Evolutionary conservation across 2,797 vertebrate genomes (phyloP).

Genomic region (Lagocephalus sceleratus): DNA sequence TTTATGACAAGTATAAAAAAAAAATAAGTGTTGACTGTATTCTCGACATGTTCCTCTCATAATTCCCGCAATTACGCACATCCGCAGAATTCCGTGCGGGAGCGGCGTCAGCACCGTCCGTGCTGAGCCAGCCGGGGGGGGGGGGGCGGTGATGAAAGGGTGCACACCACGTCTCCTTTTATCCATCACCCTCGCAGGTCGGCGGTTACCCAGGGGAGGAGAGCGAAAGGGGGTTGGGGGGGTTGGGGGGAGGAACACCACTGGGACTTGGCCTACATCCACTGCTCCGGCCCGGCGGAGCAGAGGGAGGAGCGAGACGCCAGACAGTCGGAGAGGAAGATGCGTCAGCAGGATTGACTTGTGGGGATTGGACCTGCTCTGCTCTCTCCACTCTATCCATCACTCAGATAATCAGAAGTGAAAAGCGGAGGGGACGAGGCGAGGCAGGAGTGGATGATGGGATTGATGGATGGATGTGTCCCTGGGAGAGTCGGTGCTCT

Average conservation of each 20-base stretch:
- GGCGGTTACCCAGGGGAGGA: constrained; percentile 26
- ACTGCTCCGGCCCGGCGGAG: constrained; percentile 39
- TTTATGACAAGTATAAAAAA: no score
- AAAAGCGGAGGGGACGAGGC: constrained; percentile 51
- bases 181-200: constrained; percentile 45
- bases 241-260: constrained; percentile 28
- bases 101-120: constrained; percentile 4
- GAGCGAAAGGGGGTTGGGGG: not conserved
- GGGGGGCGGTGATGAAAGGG: constrained; percentile 21
- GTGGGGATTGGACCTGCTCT: constrained; percentile 57
- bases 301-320: constrained; percentile 26
- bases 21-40: no score
- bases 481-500: constrained; percentile 39
- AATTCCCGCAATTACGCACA: not conserved
- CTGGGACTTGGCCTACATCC: constrained; percentile 61
- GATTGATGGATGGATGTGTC: constrained; percentile 59
- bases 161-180: constrained; percentile 50
- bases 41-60: not conserved
- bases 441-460: constrained; percentile 46
- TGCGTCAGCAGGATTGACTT: constrained; percentile 60
- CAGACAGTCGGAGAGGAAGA: constrained; percentile 49
- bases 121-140: constrained; percentile 32
- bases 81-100: not conserved
- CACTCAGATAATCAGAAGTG: constrained; percentile 67
- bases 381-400: constrained; percentile 59